phyloP scores from a whole-genome alignment of 2,888 invertebrate species.

The Conops quadrifasciatus region DNA sequence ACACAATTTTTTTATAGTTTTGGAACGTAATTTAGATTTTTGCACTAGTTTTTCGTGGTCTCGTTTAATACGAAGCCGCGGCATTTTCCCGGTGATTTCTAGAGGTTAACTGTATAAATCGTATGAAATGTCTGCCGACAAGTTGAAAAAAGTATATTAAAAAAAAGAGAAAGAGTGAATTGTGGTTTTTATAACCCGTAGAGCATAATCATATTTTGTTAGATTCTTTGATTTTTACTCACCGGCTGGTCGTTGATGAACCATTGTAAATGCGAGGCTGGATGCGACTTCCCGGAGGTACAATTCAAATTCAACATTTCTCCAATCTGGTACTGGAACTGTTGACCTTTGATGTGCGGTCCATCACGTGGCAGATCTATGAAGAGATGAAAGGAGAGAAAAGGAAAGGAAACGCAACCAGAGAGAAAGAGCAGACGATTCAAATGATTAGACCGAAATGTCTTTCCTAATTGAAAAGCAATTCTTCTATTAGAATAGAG shows the following conservation, averaged over 20 bases:
- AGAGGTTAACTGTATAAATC: too few species aligned
- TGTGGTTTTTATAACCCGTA: too few species aligned
- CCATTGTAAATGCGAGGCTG: conserved; percentile 79
- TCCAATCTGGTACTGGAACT: conserved; percentile 77
- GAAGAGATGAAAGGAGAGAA: conserved; percentile 9
- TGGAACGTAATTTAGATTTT: too few species aligned
- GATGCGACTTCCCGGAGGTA: conserved; percentile 79
- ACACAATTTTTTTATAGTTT: too few species aligned
- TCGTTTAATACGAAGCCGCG: too few species aligned
- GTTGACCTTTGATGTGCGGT: conserved; percentile 78
- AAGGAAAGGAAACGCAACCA: not conserved
- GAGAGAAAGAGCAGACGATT: not conserved
- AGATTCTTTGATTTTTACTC: conserved; percentile 49
- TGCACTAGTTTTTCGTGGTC: too few species aligned
- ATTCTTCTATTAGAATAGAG: too few species aligned
- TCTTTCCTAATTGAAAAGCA: not conserved
- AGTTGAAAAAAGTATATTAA: too few species aligned
- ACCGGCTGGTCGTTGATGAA: conserved; percentile 82
- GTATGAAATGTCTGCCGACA: too few species aligned
- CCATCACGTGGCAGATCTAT: conserved; percentile 76
- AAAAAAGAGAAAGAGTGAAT: too few species aligned
- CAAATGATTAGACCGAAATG: too few species aligned
- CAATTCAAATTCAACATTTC: conserved; percentile 79
- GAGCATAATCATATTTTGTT: not conserved
- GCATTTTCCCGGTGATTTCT: too few species aligned